These are phyloP conservation scores for Drosophila erecta DNA, from an alignment of 1,140 invertebrate genomes.

Conservation along the genomic window DNA sequence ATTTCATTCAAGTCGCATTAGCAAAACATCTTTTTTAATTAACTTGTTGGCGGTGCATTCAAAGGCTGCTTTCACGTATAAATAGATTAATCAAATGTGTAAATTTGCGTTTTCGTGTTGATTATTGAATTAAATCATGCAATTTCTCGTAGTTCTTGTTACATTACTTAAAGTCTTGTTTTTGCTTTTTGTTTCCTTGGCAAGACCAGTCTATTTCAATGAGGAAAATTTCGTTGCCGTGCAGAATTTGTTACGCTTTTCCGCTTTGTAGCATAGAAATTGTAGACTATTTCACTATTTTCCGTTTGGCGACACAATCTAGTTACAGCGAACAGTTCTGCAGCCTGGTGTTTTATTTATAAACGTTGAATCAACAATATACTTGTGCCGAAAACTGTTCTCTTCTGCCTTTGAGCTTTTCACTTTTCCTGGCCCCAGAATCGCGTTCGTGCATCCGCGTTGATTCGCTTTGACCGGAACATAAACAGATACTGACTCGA, in stretches of 20 bases:
- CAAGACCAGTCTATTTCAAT: constrained; percentile 5
- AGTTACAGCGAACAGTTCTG: constrained; percentile 14
- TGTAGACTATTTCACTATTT: constrained; percentile 1
- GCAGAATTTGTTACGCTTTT: neutral
- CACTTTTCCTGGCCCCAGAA: neutral
- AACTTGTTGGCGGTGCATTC: neutral
- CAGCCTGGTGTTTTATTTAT: constrained; percentile 16
- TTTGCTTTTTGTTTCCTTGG: constrained; percentile 1
- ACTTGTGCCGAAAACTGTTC: neutral
- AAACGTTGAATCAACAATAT: constrained; percentile 4
- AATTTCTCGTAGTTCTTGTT: too few species aligned
- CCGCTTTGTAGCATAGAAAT: neutral
- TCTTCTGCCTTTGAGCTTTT: neutral
- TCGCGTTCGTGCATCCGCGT: constrained; percentile 11
- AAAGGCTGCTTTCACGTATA: neutral
- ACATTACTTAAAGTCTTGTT: neutral
- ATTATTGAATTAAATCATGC: too few species aligned
- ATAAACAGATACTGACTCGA: constrained; percentile 13
- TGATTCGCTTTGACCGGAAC: constrained; percentile 30
- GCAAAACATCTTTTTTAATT: neutral
- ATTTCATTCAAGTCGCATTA: constrained; percentile 1
- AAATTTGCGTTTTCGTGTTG: too few species aligned
- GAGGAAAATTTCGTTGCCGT: neutral
- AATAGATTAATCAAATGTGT: neutral
- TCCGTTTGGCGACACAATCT: constrained; percentile 1